Percentiles rank a stretch among this genome's conserved stretches.
These are phyloP conservation scores for Akabosia matsudoensis DNA, from an alignment of 1,140 invertebrate species.

Conservation along the genomic window DNA sequence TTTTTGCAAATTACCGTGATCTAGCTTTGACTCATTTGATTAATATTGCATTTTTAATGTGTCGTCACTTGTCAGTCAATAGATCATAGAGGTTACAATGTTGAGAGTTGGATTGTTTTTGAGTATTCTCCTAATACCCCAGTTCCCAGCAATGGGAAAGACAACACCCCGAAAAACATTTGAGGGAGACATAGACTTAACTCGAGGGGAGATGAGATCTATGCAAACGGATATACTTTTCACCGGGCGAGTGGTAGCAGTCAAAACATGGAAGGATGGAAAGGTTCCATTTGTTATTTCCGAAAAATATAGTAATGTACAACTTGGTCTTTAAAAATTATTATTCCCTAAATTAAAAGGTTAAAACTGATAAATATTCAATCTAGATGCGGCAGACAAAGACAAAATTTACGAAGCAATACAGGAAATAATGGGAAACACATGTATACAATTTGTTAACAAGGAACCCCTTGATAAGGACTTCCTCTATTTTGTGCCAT, in stretches of 20 bases:
- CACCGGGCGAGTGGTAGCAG: not conserved
- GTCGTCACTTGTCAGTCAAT: no score
- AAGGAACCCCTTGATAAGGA: not conserved
- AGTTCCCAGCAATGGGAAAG: not conserved
- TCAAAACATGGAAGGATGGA: not conserved
- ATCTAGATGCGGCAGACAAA: no score
- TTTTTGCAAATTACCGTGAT: no score
- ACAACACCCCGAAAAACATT: not conserved
- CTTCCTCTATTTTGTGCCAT: not conserved
- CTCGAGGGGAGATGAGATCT: not conserved
- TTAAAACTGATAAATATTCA: no score
- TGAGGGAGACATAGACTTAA: not conserved
- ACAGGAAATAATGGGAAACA: conserved; percentile 1
- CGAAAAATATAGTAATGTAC: not conserved
- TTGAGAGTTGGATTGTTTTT: not conserved
- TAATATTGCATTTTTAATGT: no score
- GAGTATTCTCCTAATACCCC: not conserved
- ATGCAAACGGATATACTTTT: not conserved
- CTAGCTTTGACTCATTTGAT: no score
- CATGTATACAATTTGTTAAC: not conserved
- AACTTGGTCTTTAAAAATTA: not conserved
- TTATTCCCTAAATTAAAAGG: no score
- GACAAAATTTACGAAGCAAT: not conserved
- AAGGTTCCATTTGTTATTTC: not conserved
- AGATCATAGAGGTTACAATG: no score